Evolutionary conservation across 2,888 invertebrate species (phyloP).

Genomic region (Chelonus formosanus): DNA sequence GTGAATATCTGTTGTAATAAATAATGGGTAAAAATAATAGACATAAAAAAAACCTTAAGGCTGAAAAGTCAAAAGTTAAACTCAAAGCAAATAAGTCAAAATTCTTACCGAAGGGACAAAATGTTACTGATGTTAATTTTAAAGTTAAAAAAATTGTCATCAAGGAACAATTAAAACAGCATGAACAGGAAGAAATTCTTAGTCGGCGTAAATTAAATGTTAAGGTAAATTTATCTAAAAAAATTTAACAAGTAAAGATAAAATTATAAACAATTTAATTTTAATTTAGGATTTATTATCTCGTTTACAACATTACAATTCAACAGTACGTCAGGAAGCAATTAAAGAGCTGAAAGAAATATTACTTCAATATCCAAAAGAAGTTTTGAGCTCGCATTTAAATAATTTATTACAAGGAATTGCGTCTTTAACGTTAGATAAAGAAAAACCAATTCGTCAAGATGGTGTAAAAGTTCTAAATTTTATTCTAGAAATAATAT

Average conservation of each 20-base stretch:
- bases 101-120: conserved; percentile 82
- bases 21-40: conserved; percentile 70
- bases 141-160: conserved; percentile 89
- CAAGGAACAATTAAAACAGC: conserved; percentile 75
- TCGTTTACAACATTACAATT: conserved; percentile 80
- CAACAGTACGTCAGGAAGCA: conserved; percentile 73
- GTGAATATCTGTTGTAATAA: background rate
- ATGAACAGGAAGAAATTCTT: conserved; percentile 69
- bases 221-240: conserved; percentile 65
- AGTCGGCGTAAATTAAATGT: conserved; percentile 76
- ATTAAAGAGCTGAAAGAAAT: conserved; percentile 72
- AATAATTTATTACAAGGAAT: conserved; percentile 75
- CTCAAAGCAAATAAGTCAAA: conserved; percentile 77
- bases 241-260: background rate
- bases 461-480: conserved; percentile 49
- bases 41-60: conserved; percentile 80
- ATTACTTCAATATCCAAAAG: conserved; percentile 64
- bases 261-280: conserved; percentile 3
- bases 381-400: conserved; percentile 70
- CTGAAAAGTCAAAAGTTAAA: conserved; percentile 90
- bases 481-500: conserved; percentile 68
- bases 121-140: conserved; percentile 88
- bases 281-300: conserved; percentile 71
- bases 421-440: conserved; percentile 76
- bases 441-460: conserved; percentile 72